Conservation (phyloP, 1,140 invertebrate species). For the Holotrichia oblita region DNA sequence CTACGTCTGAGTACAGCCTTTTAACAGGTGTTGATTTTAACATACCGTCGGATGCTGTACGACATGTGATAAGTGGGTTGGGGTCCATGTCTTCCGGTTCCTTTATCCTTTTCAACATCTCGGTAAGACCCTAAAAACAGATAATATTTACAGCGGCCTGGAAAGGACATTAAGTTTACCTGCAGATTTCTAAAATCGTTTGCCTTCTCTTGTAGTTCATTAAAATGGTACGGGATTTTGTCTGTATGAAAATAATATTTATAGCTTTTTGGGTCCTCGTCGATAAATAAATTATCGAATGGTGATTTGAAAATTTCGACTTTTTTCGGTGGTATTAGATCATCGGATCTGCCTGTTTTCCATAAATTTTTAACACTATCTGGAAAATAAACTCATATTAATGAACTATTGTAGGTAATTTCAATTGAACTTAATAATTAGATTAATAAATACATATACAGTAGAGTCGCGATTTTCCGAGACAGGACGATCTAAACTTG, state of each 20-base stretch:
- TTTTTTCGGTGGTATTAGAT: slow-evolving; percentile 25
- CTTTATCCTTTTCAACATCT: slow-evolving; percentile 18
- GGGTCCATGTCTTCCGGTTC: background rate
- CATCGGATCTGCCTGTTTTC: slow-evolving; percentile 39
- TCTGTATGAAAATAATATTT: slow-evolving; percentile 1
- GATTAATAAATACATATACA: no score
- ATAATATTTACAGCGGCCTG: slow-evolving; percentile 27
- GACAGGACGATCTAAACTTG: no score
- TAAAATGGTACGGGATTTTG: slow-evolving; percentile 27
- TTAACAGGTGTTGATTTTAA: slow-evolving; percentile 35
- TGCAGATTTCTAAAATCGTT: slow-evolving; percentile 41
- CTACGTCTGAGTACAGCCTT: slow-evolving; percentile 53
- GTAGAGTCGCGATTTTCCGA: no score
- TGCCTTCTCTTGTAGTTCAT: slow-evolving; percentile 38
- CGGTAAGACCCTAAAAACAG: slow-evolving; percentile 30
- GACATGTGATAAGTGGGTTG: background rate
- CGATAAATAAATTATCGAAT: slow-evolving; percentile 40
- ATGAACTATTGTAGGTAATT: background rate
- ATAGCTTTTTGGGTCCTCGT: slow-evolving; percentile 26
- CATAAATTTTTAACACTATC: slow-evolving; percentile 46
- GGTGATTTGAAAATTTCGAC: slow-evolving; percentile 40
- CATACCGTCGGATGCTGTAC: background rate
- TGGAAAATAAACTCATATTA: background rate
- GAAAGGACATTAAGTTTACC: slow-evolving; percentile 32
- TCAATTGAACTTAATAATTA: no score